Evolutionary conservation across 1,140 invertebrate species (phyloP).

Genomic region (Ruditapes philippinarum): DNA sequence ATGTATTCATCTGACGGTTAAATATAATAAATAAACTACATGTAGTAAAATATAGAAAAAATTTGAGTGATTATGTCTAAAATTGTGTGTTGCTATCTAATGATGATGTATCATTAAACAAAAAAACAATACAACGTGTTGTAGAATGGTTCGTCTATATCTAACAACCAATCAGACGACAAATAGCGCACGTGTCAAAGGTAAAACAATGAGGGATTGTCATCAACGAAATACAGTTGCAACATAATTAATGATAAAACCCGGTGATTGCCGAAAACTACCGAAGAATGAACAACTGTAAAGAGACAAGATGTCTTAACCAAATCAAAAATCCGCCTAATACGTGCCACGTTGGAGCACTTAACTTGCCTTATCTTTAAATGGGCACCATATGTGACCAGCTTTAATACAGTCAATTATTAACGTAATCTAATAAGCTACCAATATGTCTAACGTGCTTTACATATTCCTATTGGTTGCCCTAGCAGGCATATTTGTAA

Average conservation of each 20-base stretch:
- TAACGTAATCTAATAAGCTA: background rate
- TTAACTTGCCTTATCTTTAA: conserved; percentile 17
- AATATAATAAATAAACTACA: no score
- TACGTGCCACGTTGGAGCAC: conserved; percentile 32
- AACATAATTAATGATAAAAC: background rate
- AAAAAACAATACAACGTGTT: background rate
- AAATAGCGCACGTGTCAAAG: background rate
- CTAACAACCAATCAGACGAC: background rate
- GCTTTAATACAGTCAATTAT: background rate
- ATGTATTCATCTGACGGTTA: no score
- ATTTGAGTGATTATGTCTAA: no score
- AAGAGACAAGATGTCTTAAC: background rate
- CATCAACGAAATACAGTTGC: background rate
- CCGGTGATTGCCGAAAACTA: background rate
- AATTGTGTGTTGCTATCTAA: no score
- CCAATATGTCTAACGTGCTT: background rate
- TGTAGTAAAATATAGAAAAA: no score
- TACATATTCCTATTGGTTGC: background rate
- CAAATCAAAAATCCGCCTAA: background rate
- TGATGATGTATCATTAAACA: no score
- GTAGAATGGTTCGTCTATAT: background rate
- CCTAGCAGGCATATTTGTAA: background rate
- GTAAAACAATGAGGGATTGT: background rate
- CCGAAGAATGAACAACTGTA: background rate
- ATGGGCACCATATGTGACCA: conserved; percentile 28